These are phyloP conservation scores for Nematolebias whitei DNA, from an alignment of 2,113 vertebrate genomes.

Conservation along the genomic window DNA sequence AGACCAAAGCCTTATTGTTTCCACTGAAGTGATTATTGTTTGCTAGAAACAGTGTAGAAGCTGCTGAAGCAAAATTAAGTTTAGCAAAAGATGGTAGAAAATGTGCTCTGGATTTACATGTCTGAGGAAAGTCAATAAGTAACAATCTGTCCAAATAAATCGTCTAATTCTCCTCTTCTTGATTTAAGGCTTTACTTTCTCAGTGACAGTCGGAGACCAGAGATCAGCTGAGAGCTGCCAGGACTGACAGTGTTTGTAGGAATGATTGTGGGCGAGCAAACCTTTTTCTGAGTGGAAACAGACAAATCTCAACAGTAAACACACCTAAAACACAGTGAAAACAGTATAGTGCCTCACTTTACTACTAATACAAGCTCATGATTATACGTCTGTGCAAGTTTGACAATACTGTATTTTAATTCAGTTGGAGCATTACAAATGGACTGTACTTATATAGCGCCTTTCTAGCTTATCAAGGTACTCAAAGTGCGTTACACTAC, in stretches of 20 bases:
- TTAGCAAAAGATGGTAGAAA: background rate
- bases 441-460: too few species aligned
- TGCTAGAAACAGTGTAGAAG: constrained; percentile 14
- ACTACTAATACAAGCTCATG: background rate
- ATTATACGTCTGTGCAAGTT: background rate
- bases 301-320: background rate
- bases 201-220: background rate
- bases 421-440: background rate
- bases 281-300: background rate
- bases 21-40: constrained; percentile 37
- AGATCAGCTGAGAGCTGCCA: background rate
- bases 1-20: constrained; percentile 24
- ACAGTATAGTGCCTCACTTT: background rate
- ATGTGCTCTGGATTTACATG: background rate
- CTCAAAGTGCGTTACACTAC: too few species aligned
- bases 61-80: constrained; percentile 12
- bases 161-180: background rate
- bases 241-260: background rate
- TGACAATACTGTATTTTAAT: background rate
- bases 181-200: background rate
- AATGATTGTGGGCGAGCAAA: background rate
- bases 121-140: background rate
- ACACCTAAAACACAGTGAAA: background rate
- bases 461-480: too few species aligned
- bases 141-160: constrained; percentile 5